A percentile compares a stretch with the other conserved stretches of the same genome.
Evolutionary conservation across 2,888 invertebrate genomes (phyloP).

Genomic region (Atethmia centrago): DNA sequence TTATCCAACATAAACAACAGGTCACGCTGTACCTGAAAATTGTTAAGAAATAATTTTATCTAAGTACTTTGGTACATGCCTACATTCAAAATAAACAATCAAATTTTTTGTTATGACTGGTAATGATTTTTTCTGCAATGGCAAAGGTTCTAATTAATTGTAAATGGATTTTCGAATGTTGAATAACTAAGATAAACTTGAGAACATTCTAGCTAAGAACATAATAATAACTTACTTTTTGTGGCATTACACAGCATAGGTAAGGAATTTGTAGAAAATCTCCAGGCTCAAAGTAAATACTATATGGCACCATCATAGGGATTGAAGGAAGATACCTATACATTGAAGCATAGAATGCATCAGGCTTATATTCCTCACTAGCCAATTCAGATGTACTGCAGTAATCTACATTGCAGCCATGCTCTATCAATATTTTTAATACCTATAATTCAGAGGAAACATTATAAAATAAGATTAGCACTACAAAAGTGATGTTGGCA

Average conservation of each 20-base stretch:
- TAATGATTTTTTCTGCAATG: background rate
- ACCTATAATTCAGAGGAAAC: conserved; percentile 75
- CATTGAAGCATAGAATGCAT: conserved; percentile 83
- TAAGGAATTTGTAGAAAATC: conserved; percentile 75
- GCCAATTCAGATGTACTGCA: conserved; percentile 69
- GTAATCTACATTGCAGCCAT: conserved; percentile 86
- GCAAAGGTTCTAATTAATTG: background rate
- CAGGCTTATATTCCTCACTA: conserved; percentile 76
- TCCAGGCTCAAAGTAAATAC: conserved; percentile 83
- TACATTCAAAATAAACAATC: background rate
- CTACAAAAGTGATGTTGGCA: background rate
- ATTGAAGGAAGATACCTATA: conserved; percentile 77
- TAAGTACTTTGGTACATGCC: background rate
- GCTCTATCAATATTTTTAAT: conserved; percentile 81
- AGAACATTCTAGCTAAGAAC: background rate
- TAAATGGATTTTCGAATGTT: background rate
- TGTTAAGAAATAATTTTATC: conserved; percentile 8
- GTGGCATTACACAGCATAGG: conserved; percentile 76
- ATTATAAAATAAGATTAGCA: conserved; percentile 17
- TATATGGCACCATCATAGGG: conserved; percentile 81
- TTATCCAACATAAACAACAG: conserved; percentile 77
- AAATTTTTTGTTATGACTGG: no score
- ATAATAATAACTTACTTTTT: conserved; percentile 73
- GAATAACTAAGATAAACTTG: background rate
- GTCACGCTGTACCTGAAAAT: conserved; percentile 79